Conservation (phyloP, 2,888 invertebrate genomes). For the Macrosiphum euphorbiae region DNA sequence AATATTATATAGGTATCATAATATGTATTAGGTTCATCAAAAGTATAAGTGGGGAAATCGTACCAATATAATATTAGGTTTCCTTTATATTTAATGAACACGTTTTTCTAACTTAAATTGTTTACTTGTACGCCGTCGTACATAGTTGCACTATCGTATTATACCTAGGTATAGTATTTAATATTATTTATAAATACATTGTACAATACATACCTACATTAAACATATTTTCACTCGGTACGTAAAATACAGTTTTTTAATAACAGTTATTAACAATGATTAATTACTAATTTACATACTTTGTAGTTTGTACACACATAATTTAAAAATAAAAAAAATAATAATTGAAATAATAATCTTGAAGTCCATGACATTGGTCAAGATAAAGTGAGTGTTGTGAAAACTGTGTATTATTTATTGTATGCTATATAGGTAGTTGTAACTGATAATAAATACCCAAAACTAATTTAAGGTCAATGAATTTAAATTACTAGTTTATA, state of each 20-base stretch:
- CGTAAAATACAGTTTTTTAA: background rate
- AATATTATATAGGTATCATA: background rate
- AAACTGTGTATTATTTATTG: background rate
- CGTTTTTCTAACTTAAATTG: background rate
- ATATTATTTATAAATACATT: background rate
- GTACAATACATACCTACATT: background rate
- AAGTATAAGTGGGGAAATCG: background rate
- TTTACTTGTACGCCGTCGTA: background rate
- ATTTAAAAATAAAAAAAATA: background rate
- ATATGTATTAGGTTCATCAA: background rate
- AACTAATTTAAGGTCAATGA: slow-evolving; percentile 32
- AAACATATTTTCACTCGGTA: background rate
- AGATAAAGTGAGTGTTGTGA: background rate
- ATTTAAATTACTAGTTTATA: background rate
- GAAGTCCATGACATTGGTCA: slow-evolving; percentile 38
- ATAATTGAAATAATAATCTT: slow-evolving; percentile 23
- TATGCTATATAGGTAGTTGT: background rate
- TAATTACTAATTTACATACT: background rate
- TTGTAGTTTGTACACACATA: background rate
- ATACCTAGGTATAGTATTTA: no score
- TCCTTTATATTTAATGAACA: background rate
- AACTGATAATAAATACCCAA: background rate
- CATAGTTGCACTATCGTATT: background rate
- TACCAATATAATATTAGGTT: background rate
- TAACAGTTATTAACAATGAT: background rate